phyloP scores from a whole-genome alignment of 92 coral and sea anemone genomes.

The Umimayanthus kanabou region DNA sequence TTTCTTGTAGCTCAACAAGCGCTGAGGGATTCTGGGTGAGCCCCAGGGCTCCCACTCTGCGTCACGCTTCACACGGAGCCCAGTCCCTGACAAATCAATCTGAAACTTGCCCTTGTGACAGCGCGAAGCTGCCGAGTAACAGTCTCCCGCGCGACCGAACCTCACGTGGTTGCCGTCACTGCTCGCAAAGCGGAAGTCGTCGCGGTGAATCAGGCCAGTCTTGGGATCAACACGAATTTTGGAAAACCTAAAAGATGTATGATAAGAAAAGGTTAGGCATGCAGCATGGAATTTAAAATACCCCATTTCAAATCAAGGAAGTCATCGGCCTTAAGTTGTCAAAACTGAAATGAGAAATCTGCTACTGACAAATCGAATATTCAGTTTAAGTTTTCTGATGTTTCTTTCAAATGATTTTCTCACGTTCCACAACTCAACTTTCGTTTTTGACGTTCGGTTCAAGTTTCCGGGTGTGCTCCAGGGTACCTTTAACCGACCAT shows the following conservation, averaged over 20 bases:
- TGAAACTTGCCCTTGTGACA: conserved; percentile 92
- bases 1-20: conserved; percentile 77
- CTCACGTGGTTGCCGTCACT: conserved; percentile 90
- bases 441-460: no score
- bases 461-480: no score
- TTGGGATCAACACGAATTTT: conserved; percentile 87
- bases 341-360: background rate
- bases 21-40: conserved; percentile 80
- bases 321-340: background rate
- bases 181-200: conserved; percentile 86
- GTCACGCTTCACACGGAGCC: conserved; percentile 84
- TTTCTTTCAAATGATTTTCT: background rate
- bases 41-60: conserved; percentile 97
- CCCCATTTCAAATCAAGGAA: background rate
- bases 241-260: conserved; percentile 68
- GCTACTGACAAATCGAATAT: no score
- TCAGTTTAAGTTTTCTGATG: background rate
- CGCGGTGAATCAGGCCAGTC: conserved; percentile 80
- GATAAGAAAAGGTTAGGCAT: background rate
- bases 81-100: conserved; percentile 90
- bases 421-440: background rate
- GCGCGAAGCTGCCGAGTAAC: conserved; percentile 87
- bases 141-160: conserved; percentile 98
- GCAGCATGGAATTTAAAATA: no score
- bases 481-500: no score